A percentile compares a stretch with the other conserved stretches of the same genome.
These are phyloP conservation scores for Distichodus sexfasciatus DNA, from an alignment of 2,797 vertebrate genomes.

Conservation along the genomic window DNA sequence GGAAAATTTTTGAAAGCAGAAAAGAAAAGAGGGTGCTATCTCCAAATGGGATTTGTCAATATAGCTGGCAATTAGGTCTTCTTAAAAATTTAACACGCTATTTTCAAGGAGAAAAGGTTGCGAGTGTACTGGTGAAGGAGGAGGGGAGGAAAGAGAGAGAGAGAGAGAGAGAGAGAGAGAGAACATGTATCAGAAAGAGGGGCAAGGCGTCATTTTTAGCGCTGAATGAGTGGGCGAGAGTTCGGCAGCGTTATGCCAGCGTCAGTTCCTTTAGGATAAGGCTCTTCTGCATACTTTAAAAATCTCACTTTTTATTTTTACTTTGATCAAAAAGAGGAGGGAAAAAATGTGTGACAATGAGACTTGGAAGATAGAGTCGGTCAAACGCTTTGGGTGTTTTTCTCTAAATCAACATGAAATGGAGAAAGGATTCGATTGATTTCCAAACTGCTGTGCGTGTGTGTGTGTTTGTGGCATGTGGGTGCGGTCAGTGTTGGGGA, in stretches of 20 bases:
- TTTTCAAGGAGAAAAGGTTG: constrained; percentile 38
- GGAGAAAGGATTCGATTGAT: constrained; percentile 47
- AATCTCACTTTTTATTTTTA: constrained; percentile 36
- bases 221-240: constrained; percentile 1
- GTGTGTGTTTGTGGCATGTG: too few species aligned
- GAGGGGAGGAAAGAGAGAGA: constrained; percentile 27
- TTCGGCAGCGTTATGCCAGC: constrained; percentile 16
- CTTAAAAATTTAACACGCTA: constrained; percentile 11
- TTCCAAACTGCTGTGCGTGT: too few species aligned
- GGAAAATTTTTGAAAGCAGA: too few species aligned
- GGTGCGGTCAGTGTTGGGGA: too few species aligned
- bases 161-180: background rate
- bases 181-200: constrained; percentile 31
- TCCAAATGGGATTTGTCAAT: constrained; percentile 62
- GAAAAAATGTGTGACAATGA: constrained; percentile 40
- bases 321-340: constrained; percentile 43
- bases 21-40: constrained; percentile 51
- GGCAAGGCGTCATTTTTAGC: constrained; percentile 23
- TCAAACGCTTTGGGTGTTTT: constrained; percentile 42
- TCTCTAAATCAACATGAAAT: constrained; percentile 48
- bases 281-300: constrained; percentile 47
- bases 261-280: constrained; percentile 46
- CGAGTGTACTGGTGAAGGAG: background rate
- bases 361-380: constrained; percentile 40
- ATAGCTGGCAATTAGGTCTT: constrained; percentile 51